A percentile compares a stretch with the other conserved stretches of the same genome.
Conservation (phyloP, 1,140 invertebrate genomes). For the Stenopsyche tienmushanensis region DNA sequence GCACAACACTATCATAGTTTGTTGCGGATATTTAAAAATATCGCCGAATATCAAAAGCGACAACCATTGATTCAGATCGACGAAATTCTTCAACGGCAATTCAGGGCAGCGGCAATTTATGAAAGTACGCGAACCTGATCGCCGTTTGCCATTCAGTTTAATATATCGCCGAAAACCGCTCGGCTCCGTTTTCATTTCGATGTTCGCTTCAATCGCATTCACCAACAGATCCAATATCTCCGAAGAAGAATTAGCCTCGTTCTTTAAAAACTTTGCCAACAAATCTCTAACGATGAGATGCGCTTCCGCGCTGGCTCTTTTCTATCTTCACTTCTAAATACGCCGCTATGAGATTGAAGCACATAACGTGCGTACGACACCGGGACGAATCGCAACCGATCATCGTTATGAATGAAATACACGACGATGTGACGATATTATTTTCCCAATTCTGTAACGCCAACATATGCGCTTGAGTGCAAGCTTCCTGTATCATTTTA, state of each 20-base stretch:
- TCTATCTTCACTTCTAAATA: conserved; percentile 45
- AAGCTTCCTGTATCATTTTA: conserved; percentile 56
- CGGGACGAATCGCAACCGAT: conserved; percentile 60
- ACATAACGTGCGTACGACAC: conserved; percentile 60
- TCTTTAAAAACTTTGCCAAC: conserved; percentile 50
- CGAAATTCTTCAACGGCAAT: conserved; percentile 57
- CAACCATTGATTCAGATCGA: conserved; percentile 61
- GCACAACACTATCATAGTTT: conserved; percentile 57
- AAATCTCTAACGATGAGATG: conserved; percentile 49
- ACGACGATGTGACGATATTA: conserved; percentile 57
- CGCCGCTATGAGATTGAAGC: conserved; percentile 53
- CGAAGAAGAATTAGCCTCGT: conserved; percentile 47
- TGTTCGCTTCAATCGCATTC: conserved; percentile 27
- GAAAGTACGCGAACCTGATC: conserved; percentile 59
- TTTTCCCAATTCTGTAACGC: conserved; percentile 60
- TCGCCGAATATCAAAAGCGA: conserved; percentile 64
- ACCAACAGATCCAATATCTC: conserved; percentile 53
- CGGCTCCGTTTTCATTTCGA: conserved; percentile 12
- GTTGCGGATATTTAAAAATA: conserved; percentile 61
- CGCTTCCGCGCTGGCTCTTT: conserved; percentile 46
- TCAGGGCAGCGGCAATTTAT: conserved; percentile 59
- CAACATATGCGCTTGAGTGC: conserved; percentile 58
- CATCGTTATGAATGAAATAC: conserved; percentile 65
- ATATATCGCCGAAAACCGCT: conserved; percentile 40
- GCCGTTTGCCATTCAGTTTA: conserved; percentile 60